Base-by-base conservation (phyloP, 1,140 invertebrate species). In the Drosophila athabasca region DNA sequence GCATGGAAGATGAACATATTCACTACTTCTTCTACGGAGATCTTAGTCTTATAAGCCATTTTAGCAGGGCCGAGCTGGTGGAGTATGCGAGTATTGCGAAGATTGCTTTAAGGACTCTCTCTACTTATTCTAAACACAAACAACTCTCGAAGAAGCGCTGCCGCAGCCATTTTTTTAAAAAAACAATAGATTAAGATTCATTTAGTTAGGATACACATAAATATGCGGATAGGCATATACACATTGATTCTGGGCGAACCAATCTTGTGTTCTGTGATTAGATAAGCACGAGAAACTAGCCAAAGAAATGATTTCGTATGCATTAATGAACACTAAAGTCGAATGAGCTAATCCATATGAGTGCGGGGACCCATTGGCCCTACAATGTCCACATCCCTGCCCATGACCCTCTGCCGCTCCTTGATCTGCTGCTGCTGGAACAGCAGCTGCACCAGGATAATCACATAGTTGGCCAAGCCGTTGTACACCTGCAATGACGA, bases 391-490 rank as follows among this genome's bases (percentile, higher is more conserved):
- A 85, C 82, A 61, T 87, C 82, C 1, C 55, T 68, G 22, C 2
- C 31, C 29, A 44, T 31, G 7, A 2, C 6, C 15, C n/a, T 57
- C 26, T 69, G 55, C 1, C 22, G 70, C 48, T 77, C 61, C 29
- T 85, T 87, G 15, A 52, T 59, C 44, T 79, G 76, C 6, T 78
- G 66, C 50, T 83, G 80, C 44, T 90, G 89, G 22, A 89, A 90
- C 0, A 90, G 69, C 41, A 90, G 19, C 58, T 90, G 89, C 11
- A 90, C 90, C 22, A 90, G 52, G 4, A 90, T 74, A 44, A 90
- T 73, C 13, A 89, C 81, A 49, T 90, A 89, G 62, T 89, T 89
- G 1, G 79, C 71, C 46, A 90, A 69, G 6, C 73, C 79, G 44
- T 90, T 90, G 31, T 83, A 71, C 2, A 79, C 24, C 24, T 26